phyloP scores from a whole-genome alignment of 1,140 invertebrate species.

The Drosophila sulfurigaster region DNA sequence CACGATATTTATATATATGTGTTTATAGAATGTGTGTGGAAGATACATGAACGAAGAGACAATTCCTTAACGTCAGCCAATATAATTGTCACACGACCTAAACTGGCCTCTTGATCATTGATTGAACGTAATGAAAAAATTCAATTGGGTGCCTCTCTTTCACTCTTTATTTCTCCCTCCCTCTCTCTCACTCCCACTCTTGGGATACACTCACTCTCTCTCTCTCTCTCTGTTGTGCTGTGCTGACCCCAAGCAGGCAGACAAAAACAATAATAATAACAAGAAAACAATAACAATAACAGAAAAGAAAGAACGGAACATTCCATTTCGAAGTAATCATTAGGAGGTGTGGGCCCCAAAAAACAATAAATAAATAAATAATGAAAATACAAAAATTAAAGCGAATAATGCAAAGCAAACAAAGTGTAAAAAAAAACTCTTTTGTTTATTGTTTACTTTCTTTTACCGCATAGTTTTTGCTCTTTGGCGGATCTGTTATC shows the following conservation, averaged over 20 bases:
- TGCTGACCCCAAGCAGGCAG: slow-evolving; percentile 58
- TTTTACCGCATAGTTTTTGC: neutral
- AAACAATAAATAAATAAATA: slow-evolving; percentile 24
- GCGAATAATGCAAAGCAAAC: slow-evolving; percentile 27
- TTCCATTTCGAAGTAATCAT: slow-evolving; percentile 69
- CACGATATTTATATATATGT: slow-evolving; percentile 6
- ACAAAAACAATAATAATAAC: slow-evolving; percentile 50
- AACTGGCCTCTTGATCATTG: slow-evolving; percentile 81
- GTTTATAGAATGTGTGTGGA: slow-evolving; percentile 14
- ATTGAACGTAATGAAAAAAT: slow-evolving; percentile 84
- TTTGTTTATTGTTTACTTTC: slow-evolving; percentile 56
- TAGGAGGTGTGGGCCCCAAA: slow-evolving; percentile 32
- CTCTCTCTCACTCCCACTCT: slow-evolving; percentile 1
- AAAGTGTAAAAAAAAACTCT: slow-evolving; percentile 43
- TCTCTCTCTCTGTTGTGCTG: slow-evolving; percentile 14
- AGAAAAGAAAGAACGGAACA: slow-evolving; percentile 65
- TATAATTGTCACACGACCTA: slow-evolving; percentile 84
- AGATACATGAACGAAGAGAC: slow-evolving; percentile 36
- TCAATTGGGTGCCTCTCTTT: slow-evolving; percentile 66
- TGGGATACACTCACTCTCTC: neutral
- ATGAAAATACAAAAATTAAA: slow-evolving; percentile 4
- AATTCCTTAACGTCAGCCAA: slow-evolving; percentile 78
- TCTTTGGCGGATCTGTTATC: slow-evolving; percentile 58
- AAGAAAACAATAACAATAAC: slow-evolving; percentile 46
- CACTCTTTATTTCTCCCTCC: slow-evolving; percentile 5